phyloP scores from a whole-genome alignment of 2,113 vertebrate species.

The Tichodroma muraria region DNA sequence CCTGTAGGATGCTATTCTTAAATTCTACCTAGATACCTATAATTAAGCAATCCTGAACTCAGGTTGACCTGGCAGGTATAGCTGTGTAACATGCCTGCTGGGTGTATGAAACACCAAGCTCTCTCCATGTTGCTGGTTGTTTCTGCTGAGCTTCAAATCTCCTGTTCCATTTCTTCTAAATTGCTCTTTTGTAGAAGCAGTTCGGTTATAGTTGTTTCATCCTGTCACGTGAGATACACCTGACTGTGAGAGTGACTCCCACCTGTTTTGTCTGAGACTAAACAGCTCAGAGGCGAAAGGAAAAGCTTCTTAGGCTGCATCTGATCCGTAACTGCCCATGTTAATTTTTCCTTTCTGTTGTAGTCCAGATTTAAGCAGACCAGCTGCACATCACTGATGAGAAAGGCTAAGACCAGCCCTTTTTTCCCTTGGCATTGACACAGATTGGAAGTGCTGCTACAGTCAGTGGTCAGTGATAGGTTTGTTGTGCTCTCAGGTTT shows the following conservation, averaged over 20 bases:
- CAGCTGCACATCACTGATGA: neutral
- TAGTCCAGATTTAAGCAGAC: neutral
- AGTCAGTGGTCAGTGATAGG: fast-evolving
- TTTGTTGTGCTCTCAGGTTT: neutral
- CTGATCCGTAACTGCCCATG: neutral
- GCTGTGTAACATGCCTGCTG: neutral
- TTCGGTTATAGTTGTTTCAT: neutral
- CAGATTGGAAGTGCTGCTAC: neutral
- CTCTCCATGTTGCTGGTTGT: neutral
- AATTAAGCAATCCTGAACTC: neutral
- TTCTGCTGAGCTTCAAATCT: neutral
- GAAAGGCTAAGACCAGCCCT: neutral
- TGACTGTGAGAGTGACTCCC: neutral
- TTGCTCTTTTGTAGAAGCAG: neutral
- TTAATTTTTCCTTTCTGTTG: neutral
- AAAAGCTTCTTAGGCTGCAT: constrained; percentile 1
- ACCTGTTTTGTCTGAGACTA: neutral
- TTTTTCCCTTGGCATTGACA: neutral
- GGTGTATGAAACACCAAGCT: neutral
- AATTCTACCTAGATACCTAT: neutral
- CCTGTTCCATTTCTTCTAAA: neutral
- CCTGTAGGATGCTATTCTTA: neutral
- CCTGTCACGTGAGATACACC: neutral
- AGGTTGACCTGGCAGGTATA: neutral
- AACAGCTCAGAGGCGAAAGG: neutral